Evolutionary conservation across 2,888 invertebrate species (phyloP).

Genomic region (Herminia tarsipennalis): DNA sequence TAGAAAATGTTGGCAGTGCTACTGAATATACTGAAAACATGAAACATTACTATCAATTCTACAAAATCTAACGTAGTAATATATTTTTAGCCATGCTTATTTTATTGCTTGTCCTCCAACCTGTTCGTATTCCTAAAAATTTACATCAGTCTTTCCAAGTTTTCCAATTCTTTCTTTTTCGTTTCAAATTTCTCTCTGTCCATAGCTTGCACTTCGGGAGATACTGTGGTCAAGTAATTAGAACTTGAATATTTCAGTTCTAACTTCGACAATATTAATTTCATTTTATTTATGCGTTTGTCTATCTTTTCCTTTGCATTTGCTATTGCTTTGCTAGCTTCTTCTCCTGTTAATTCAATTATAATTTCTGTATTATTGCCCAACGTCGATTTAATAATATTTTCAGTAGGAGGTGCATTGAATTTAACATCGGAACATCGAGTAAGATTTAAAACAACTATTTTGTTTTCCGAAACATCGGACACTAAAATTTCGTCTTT

Average conservation of each 20-base stretch:
- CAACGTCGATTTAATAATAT: conserved; percentile 57
- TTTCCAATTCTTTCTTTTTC: conserved; percentile 64
- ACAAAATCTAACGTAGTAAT: too few relatives aligned
- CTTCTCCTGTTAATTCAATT: conserved; percentile 61
- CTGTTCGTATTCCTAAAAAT: too few relatives aligned
- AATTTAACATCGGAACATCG: conserved; percentile 54
- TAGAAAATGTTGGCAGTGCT: too few relatives aligned
- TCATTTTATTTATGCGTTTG: conserved; percentile 62
- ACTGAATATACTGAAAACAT: too few relatives aligned
- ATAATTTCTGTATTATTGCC: conserved; percentile 62
- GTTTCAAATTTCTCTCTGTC: conserved; percentile 61
- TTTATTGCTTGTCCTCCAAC: too few relatives aligned
- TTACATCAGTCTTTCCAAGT: conserved; percentile 66
- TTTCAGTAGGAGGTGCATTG: conserved; percentile 40
- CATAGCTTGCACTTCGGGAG: conserved; percentile 51
- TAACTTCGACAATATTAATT: conserved; percentile 59
- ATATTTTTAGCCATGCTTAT: too few relatives aligned
- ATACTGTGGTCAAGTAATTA: conserved; percentile 51
- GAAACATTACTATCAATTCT: too few relatives aligned
- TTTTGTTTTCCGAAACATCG: conserved; percentile 63
- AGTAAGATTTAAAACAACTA: conserved; percentile 59
- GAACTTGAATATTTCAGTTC: conserved; percentile 58
- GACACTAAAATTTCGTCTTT: conserved; percentile 48
- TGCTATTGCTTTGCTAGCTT: conserved; percentile 53
- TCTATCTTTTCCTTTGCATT: conserved; percentile 59